Conservation (phyloP, 2,113 vertebrate genomes). For the Bostrychus sinensis region DNA sequence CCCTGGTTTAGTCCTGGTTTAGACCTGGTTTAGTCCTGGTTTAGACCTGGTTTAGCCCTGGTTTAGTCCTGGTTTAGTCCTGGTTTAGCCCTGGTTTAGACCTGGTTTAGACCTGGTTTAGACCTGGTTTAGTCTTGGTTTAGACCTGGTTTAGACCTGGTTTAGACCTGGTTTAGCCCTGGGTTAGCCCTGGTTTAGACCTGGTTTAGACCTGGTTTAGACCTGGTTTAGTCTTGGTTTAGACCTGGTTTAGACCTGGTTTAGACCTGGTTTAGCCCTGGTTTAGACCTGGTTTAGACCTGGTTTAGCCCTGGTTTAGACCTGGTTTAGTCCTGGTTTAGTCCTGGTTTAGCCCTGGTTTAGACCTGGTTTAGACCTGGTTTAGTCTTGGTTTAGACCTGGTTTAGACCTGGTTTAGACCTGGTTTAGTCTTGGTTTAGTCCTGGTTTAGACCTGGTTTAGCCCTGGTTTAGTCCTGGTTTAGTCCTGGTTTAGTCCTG, state of each 20-base stretch:
- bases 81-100: no score
- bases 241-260: no score
- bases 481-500: not conserved
- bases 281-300: not conserved
- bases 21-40: no score
- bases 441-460: no score
- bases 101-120: not conserved
- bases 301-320: not conserved
- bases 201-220: no score
- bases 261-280: no score
- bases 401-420: not conserved
- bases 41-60: not conserved
- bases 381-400: no score
- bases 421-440: not conserved
- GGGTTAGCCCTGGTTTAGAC: not conserved
- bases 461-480: not conserved
- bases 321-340: no score
- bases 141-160: no score
- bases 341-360: not conserved
- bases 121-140: no score
- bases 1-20: no score
- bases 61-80: not conserved
- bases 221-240: not conserved
- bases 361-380: not conserved
- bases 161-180: not conserved